Base-by-base conservation (phyloP, 2,113 vertebrate genomes). In the Oplegnathus fasciatus region DNA sequence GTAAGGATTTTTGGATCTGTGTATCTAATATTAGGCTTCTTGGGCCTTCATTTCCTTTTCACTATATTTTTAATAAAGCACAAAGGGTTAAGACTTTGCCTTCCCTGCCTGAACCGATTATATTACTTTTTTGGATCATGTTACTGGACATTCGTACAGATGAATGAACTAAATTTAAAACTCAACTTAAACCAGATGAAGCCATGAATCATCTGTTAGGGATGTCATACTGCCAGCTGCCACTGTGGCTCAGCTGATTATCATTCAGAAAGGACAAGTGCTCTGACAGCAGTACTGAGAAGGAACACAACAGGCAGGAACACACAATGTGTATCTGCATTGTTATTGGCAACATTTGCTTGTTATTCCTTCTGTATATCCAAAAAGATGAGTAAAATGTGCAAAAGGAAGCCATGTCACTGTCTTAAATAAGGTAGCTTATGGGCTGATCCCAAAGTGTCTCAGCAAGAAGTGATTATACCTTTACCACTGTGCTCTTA, bases 181-280 rank as follows among this genome's bases (percentile, higher is more conserved):
- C 30, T 52, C 26, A 46, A 66, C 22, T 66, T 34, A 22, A 58
- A 82, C 22, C 17, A 60, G 14, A 75, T 82, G 42, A 68, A 75
- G 30, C 30, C 52, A 82, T 48, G 71, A 75, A 67, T 60, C 18
- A 60, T 40, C 42, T 54, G 58, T 64, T 54, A 0, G n/a, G n/a
- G n/a, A n/a, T n/a, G n/a, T n/a, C n/a, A n/a, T n/a, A n/a, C n/a
- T n/a, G n/a, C n/a, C n/a, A n/a, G n/a, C n/a, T n/a, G n/a, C n/a
- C n/a, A n/a, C n/a, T n/a, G n/a, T n/a, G n/a, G n/a, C n/a, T n/a
- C n/a, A n/a, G n/a, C n/a, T n/a, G n/a, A n/a, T n/a, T n/a, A n/a
- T n/a, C n/a, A n/a, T n/a, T n/a, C n/a, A n/a, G n/a, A n/a, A n/a
- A n/a, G n/a, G n/a, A n/a, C n/a, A n/a, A n/a, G n/a, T n/a, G n/a